Base-by-base conservation (phyloP, 2,888 invertebrate genomes). In the Platycnemis pennipes region DNA sequence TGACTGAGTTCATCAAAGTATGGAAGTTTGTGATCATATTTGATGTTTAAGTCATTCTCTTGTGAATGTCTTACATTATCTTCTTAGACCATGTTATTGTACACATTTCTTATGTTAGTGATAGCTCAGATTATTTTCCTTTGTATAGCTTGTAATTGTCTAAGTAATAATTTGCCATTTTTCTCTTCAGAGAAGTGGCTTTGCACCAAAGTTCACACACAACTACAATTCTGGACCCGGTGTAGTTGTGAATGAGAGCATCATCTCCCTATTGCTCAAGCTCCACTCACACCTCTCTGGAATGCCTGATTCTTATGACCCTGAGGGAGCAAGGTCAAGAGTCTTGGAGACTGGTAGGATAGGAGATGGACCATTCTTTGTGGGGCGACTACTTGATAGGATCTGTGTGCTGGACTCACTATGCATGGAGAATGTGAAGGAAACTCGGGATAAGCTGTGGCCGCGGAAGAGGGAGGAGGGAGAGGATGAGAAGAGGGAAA, bases 201-300 rank as follows among this genome's bases (percentile, higher is more conserved):
- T 46, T 63, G 91, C 22, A 2, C 49, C 91, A 53, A 69, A 91
- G 91, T 56, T 44, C n/a, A 46, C 45, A 2, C 87, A 87, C n/a
- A 91, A 91, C 63, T 91, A 91, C 45, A 91, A 91, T n/a, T 42
- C 91, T 22, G 42, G 44, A 42, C 85, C 94, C 2, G 85, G 85
- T 86, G 95, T 97, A 69, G 97, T 98, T 26, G 97, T 98, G 94
- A 98, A 98, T 95, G 99, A 99, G 96, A 99, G 99, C 95, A 98
- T 99, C 95, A 98, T 99, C 95, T 99, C 99, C 0, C 96, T 99
- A 94, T 97, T 99, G 87, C 97, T 99, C 94, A 99, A 99, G 96
- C 97, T 99, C 26, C 99, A 99, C 96, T 98, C 99, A 2, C 99
- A 99, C 96, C 97, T 99, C 85, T 98, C 98, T 0, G 98, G 98